Evolutionary conservation across 2,113 vertebrate genomes (phyloP).

Genomic region (Chiloscyllium plagiosum): DNA sequence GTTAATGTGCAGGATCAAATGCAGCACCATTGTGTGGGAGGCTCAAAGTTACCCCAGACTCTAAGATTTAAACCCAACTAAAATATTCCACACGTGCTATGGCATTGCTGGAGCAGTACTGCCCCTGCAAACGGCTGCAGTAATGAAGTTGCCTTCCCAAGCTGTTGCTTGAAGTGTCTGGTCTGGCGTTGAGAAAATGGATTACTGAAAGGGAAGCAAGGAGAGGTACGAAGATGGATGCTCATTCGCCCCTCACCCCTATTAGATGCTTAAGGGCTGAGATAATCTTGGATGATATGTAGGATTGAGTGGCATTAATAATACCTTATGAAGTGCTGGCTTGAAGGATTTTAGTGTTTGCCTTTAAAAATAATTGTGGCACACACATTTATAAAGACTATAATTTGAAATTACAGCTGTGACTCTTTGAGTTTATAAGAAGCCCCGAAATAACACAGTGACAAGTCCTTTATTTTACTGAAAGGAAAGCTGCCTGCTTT

Average conservation of each 20-base stretch:
- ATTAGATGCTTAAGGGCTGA: conserved; percentile 26
- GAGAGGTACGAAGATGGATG: background rate
- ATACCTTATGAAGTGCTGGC: conserved; percentile 35
- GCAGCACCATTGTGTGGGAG: background rate
- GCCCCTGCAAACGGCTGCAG: background rate
- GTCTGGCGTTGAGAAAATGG: background rate
- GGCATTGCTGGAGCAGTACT: background rate
- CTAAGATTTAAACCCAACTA: background rate
- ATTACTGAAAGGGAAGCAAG: background rate
- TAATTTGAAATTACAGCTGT: conserved; percentile 38
- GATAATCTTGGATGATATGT: conserved; percentile 37
- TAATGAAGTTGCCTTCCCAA: background rate
- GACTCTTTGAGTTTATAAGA: conserved; percentile 37
- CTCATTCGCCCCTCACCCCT: background rate
- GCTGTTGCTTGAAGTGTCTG: background rate
- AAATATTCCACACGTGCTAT: background rate
- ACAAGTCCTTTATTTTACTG: conserved; percentile 37
- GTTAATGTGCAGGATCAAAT: background rate
- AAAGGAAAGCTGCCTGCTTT: conserved; percentile 34
- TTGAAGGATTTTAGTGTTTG: conserved; percentile 38
- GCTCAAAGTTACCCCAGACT: background rate
- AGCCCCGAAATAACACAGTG: conserved; percentile 36
- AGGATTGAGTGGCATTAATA: conserved; percentile 37
- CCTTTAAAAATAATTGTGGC: conserved; percentile 38
- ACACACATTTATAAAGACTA: conserved; percentile 36